phyloP scores from a whole-genome alignment of 2,888 invertebrate species.

The Troides aeacus region DNA sequence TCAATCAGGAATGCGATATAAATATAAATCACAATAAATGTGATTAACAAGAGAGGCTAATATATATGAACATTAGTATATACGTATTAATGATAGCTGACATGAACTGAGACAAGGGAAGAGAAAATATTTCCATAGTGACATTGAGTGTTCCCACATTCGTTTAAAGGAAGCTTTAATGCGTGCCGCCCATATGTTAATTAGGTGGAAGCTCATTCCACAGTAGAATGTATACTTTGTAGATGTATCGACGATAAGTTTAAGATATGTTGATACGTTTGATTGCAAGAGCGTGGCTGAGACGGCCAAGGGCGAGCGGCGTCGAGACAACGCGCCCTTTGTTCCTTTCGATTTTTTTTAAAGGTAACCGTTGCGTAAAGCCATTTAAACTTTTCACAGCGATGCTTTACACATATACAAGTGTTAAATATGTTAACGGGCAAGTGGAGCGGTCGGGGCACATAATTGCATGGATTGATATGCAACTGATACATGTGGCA shows the following conservation, averaged over 20 bases:
- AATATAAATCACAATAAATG: too few species aligned
- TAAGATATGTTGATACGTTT: constrained; percentile 35
- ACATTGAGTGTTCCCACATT: too few species aligned
- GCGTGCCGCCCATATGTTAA: too few species aligned
- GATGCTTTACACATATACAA: constrained; percentile 52
- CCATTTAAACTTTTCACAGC: constrained; percentile 49
- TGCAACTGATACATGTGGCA: constrained; percentile 41
- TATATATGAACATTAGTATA: too few species aligned
- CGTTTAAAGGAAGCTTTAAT: too few species aligned
- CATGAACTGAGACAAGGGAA: too few species aligned
- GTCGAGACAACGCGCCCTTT: constrained; percentile 61
- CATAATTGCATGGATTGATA: constrained; percentile 67
- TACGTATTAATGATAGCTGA: too few species aligned
- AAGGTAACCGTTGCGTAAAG: constrained; percentile 57
- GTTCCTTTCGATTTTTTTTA: constrained; percentile 49
- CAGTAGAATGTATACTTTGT: too few species aligned
- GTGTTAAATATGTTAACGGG: constrained; percentile 64
- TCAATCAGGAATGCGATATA: too few species aligned
- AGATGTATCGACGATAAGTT: background rate
- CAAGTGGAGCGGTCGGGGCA: constrained; percentile 54
- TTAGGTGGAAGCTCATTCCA: too few species aligned
- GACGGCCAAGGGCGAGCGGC: constrained; percentile 16
- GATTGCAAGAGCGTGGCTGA: constrained; percentile 43
- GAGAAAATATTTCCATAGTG: too few species aligned
- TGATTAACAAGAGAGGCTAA: too few species aligned